These are phyloP conservation scores for Marasmarcha lunaedactyla DNA, from an alignment of 2,888 invertebrate genomes.

Conservation along the genomic window DNA sequence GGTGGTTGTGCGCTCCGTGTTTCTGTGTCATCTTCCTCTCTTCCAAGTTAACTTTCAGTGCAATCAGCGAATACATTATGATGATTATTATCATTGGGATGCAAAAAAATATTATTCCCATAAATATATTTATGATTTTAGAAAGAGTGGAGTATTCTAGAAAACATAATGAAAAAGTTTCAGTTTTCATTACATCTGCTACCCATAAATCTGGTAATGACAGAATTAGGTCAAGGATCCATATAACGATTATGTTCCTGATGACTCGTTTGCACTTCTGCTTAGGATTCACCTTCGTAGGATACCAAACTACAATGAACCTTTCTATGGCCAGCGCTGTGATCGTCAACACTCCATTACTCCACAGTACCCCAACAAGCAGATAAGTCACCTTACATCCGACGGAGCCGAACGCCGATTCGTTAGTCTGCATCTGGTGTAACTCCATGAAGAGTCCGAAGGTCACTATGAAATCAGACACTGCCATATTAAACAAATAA, in stretches of 20 bases:
- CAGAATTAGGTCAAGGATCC: constrained; percentile 21
- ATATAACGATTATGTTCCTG: constrained; percentile 18
- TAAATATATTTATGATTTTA: not conserved
- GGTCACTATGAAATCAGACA: constrained; percentile 14
- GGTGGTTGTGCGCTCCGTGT: constrained; percentile 20
- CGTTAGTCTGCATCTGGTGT: constrained; percentile 10
- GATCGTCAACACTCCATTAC: constrained; percentile 21
- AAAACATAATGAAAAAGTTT: not conserved
- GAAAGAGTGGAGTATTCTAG: not conserved
- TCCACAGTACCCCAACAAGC: constrained; percentile 18
- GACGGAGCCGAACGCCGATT: constrained; percentile 6
- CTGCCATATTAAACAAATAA: constrained; percentile 9
- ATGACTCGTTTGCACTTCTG: constrained; percentile 15
- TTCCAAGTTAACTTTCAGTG: constrained; percentile 20
- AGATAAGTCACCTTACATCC: constrained; percentile 19
- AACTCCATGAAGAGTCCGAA: constrained; percentile 15
- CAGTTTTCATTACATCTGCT: not conserved
- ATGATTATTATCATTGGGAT: constrained; percentile 22
- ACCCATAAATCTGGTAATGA: constrained; percentile 17
- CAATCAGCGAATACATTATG: constrained; percentile 23
- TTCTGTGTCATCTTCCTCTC: constrained; percentile 15
- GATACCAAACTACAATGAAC: constrained; percentile 22
- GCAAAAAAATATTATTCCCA: constrained; percentile 17
- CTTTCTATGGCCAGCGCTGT: constrained; percentile 21
- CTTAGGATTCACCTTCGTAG: constrained; percentile 17